Base-by-base conservation (phyloP, 2,113 vertebrate genomes). In the Bombycilla garrulus region DNA sequence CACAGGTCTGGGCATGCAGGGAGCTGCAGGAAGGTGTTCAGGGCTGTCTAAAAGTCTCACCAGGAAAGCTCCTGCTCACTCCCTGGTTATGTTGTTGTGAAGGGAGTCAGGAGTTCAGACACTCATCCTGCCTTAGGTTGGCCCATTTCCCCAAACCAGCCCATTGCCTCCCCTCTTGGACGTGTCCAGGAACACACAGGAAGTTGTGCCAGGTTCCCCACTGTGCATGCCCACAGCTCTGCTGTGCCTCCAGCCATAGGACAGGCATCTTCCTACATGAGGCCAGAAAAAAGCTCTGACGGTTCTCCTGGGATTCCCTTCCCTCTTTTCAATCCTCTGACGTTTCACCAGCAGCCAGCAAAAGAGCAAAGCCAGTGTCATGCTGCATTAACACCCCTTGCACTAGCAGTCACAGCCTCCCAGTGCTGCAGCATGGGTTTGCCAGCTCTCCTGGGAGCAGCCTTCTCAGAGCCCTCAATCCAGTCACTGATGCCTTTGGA, bases 1-100 rank as follows among this genome's bases (percentile, higher is more conserved):
- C 12, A 3, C 1, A 0, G 7, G 0, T 40, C 8, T 51, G 15
- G 18, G 24, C 36, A 26, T 2, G 1, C 26, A 38, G 14, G 12
- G 23, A 84, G 9, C 15, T 87, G 45, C 25, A 51, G 8, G 0
- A 2, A 20, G 6, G 10, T 36, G 36, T 13, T 47, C 7, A 2
- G 26, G 19, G 26, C 15, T 58, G 17, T 45, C 56, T 36, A 2
- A 8, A 78, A 65, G 31, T 57, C 45, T 20, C 60, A 40, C 10
- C 42, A 53, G 81, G 19, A 73, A 7, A 53, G 5, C 8, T 76
- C 21, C 45, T 71, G 25, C 25, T 18, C 9, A 0, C 51, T 76
- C 6, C 19, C 29, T 36, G 7, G 11, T 11, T 42, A 42, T 0
- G 0, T 7, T 24, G 21, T 5, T 21, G 7, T 69, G 33, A 69